These are phyloP conservation scores for Leucoma salicis DNA, from an alignment of 2,888 invertebrate genomes.

Conservation along the genomic window DNA sequence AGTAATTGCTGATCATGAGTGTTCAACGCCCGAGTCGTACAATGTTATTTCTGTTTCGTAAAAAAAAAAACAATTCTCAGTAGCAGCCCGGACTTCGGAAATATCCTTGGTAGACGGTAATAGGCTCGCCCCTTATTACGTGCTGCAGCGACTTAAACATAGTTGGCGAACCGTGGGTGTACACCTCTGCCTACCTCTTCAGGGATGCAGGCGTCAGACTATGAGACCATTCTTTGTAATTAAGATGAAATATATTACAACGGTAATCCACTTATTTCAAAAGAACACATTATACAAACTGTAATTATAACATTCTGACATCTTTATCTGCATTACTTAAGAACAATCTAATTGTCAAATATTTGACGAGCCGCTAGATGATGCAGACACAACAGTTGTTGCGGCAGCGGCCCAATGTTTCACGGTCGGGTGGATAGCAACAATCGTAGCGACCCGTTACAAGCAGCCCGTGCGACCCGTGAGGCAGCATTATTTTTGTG, in stretches of 20 bases:
- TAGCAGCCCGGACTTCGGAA: no score
- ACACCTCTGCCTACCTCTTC: no score
- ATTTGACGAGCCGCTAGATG: conserved; percentile 23
- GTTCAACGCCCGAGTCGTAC: no score
- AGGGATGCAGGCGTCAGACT: no score
- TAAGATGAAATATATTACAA: neutral
- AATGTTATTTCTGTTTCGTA: no score
- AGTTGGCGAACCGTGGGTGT: no score
- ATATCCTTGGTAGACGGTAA: no score
- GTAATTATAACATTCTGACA: conserved; percentile 11
- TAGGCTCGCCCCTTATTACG: no score
- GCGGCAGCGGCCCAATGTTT: conserved; percentile 38
- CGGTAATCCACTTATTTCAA: conserved; percentile 1
- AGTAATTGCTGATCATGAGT: no score
- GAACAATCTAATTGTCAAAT: conserved; percentile 7
- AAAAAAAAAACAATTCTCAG: no score
- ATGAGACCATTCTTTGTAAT: no score
- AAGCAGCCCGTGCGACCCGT: conserved; percentile 26
- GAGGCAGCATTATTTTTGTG: conserved; percentile 32
- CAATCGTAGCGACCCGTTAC: conserved; percentile 48
- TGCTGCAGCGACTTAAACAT: no score
- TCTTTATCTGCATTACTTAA: conserved; percentile 20
- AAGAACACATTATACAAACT: conserved; percentile 2
- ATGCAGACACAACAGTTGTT: conserved; percentile 17
- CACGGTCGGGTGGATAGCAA: conserved; percentile 43